Evolutionary conservation across 2,797 vertebrate genomes (phyloP), one percentile per base, ranked within the genome.

Genomic region (Gadopsis marmoratus): DNA sequence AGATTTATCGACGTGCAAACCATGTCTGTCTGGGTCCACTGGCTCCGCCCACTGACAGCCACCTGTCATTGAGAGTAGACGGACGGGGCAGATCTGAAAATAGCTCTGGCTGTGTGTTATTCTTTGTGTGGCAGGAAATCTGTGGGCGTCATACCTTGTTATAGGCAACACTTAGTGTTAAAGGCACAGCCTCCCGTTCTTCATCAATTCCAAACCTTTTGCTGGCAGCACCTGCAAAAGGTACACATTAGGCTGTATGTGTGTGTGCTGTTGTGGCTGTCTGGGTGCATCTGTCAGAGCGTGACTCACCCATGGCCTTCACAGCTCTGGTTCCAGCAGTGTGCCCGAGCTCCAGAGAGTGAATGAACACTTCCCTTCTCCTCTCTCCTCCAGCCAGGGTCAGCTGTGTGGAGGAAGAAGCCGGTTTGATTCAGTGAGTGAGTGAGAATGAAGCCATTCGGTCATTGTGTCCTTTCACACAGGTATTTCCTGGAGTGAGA

Each of bases 331-430:
- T 96, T 77, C 96, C 95, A 0, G 98, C 98, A 0, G 96, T 96
- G 92, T 99, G 97, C 9, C 98, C 98, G 29, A 99, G 95, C 87
- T 99, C 98, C 8, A 99, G 92, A 12, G 97, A 99, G 61, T 98
- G 96, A 82, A 99, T 95, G 64, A 99, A 99, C 77, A 99, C 97
- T 85, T 99, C 97, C 0, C 90, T 96, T 65, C 92, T 96, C 87
- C 87, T 97, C 78, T 97, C 96, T 64, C 98, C 98, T 0, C 97
- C 97, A 0, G 95, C 92, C 89, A 99, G 96, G 2, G 97, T 99
- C 87, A 99, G 91, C 98, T 99, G 91, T 56, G 79, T 0, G 37
- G 45, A 84, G 43, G 51, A 73, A 66, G 37, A 64, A 56, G 35
- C 11, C n/a, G 19, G 3, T 26, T 37, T 1, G 5, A 23, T 11